Evolutionary conservation across 2,113 vertebrate genomes (phyloP).

Genomic region (Orthochromis indermauri): DNA sequence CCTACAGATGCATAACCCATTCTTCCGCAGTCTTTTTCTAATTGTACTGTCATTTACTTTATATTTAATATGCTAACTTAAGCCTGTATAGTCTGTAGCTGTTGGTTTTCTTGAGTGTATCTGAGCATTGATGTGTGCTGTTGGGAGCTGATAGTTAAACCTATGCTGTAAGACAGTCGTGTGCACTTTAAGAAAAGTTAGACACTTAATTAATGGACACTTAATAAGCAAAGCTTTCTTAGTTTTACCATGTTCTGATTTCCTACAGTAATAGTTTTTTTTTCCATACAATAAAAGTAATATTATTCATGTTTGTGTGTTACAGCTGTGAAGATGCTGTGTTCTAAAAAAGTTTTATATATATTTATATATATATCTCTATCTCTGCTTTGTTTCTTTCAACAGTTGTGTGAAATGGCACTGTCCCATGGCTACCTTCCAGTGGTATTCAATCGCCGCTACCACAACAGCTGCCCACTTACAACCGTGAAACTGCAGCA

Average conservation of each 20-base stretch:
- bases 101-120: background rate
- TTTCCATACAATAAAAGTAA: background rate
- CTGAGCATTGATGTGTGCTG: background rate
- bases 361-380: background rate
- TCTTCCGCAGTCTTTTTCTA: background rate
- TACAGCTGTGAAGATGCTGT: background rate
- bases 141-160: background rate
- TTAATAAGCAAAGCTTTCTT: background rate
- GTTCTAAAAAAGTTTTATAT: background rate
- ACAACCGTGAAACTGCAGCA: slow-evolving; percentile 79
- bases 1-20: background rate
- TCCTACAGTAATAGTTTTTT: background rate
- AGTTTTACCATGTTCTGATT: background rate
- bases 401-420: slow-evolving; percentile 73
- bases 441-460: slow-evolving; percentile 80
- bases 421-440: slow-evolving; percentile 75
- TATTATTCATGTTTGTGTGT: background rate
- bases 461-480: slow-evolving; percentile 80
- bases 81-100: background rate
- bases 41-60: background rate
- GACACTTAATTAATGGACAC: background rate
- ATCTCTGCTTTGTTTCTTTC: background rate
- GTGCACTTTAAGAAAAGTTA: background rate
- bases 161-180: background rate
- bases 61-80: background rate